Percentiles rank a stretch among this genome's conserved stretches.
These are phyloP conservation scores for Oreochromis grahami DNA, from an alignment of 2,797 vertebrate species.

Conservation along the genomic window DNA sequence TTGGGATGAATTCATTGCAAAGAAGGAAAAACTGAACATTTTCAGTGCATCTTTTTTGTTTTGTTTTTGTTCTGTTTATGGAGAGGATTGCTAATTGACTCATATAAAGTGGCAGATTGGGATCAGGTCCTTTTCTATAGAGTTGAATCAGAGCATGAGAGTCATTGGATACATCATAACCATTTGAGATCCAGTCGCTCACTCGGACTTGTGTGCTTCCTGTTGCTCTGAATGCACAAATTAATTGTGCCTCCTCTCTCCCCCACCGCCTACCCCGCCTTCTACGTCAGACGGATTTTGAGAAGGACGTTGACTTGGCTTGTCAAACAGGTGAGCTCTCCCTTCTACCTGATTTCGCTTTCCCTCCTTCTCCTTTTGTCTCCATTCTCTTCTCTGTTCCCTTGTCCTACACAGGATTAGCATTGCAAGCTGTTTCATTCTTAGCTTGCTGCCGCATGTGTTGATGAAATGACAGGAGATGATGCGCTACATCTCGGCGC, in stretches of 20 bases:
- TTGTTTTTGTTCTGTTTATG: background rate
- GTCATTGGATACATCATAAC: constrained; percentile 1
- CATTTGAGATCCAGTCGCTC: constrained; percentile 15
- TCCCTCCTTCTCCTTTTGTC: background rate
- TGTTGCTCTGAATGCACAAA: background rate
- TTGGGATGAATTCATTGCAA: background rate
- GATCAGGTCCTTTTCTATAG: constrained; percentile 4
- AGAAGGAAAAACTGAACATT: background rate
- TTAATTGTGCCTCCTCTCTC: constrained; percentile 39
- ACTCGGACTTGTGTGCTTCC: background rate
- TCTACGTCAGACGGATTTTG: constrained; percentile 92
- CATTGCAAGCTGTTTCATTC: background rate
- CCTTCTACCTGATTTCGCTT: background rate
- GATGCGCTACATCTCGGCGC: constrained; percentile 26
- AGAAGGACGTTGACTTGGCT: constrained; percentile 98
- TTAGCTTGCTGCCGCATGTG: background rate
- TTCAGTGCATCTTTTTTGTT: background rate
- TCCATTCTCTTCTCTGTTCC: background rate
- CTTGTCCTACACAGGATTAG: constrained; percentile 17
- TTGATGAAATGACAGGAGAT: constrained; percentile 27
- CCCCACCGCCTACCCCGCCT: constrained; percentile 42
- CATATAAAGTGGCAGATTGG: constrained; percentile 6
- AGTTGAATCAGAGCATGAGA: background rate
- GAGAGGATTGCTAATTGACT: background rate
- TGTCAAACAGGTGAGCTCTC: constrained; percentile 93